Percentiles rank a stretch among this genome's conserved stretches.
Conservation (phyloP, 2,797 vertebrate species). For the Bovichtus diacanthus region DNA sequence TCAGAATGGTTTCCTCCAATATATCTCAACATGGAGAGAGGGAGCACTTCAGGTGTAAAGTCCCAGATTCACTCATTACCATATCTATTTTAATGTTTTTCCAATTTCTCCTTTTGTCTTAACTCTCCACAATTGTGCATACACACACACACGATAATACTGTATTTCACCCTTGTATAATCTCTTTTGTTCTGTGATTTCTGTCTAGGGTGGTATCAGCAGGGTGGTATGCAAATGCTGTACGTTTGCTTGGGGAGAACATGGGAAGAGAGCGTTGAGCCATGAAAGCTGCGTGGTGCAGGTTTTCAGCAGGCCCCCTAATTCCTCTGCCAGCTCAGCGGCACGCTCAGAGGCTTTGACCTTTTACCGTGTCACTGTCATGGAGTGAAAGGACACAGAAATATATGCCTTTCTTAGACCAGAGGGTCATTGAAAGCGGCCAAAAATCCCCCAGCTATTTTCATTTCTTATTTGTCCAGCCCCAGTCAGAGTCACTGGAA, state of each 20-base stretch:
- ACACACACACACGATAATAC: neutral
- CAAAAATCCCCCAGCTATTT: slow-evolving; percentile 41
- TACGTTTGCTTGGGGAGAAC: slow-evolving; percentile 68
- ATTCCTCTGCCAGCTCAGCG: slow-evolving; percentile 58
- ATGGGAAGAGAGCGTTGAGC: slow-evolving; percentile 56
- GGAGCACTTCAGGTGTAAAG: slow-evolving; percentile 64
- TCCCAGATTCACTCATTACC: slow-evolving; percentile 48
- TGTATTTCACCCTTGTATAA: slow-evolving; percentile 40
- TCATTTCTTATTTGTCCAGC: slow-evolving; percentile 33
- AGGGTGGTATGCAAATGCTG: slow-evolving; percentile 72
- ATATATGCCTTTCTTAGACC: slow-evolving; percentile 31
- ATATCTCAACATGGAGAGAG: slow-evolving; percentile 67
- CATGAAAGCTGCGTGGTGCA: slow-evolving; percentile 63
- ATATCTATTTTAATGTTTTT: slow-evolving; percentile 49
- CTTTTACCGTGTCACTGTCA: slow-evolving; percentile 69
- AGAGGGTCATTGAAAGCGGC: slow-evolving; percentile 15
- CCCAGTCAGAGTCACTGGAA: slow-evolving; percentile 6
- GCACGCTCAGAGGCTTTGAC: slow-evolving; percentile 68
- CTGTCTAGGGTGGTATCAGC: slow-evolving; percentile 50
- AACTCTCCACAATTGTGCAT: slow-evolving; percentile 6
- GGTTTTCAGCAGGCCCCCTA: slow-evolving; percentile 63
- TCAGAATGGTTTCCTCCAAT: slow-evolving; percentile 68
- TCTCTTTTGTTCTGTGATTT: slow-evolving; percentile 62
- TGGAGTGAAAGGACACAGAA: slow-evolving; percentile 48
- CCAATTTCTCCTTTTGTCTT: slow-evolving; percentile 45